Percentiles rank a stretch among this genome's conserved stretches.
Conservation (phyloP, 1,140 invertebrate species). For the Ceratosolen solmsi region DNA sequence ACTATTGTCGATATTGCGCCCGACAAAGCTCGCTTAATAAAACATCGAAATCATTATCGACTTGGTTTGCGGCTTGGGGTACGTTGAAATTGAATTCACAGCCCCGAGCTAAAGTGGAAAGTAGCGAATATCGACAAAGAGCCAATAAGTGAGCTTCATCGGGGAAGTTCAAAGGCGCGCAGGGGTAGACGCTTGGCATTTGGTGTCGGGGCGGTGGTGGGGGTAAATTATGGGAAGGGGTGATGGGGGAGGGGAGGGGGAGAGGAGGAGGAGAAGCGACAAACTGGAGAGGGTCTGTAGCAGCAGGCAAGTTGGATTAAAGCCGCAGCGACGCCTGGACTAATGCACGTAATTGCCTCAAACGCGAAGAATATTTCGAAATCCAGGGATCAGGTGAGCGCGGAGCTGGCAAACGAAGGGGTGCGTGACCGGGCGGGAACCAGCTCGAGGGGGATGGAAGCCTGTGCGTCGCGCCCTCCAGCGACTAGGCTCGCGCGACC, state of each 20-base stretch:
- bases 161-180: not conserved
- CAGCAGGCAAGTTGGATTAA: conserved; percentile 49
- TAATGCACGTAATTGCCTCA: conserved; percentile 65
- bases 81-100: too few species aligned
- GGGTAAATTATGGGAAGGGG: not conserved
- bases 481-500: conserved; percentile 52
- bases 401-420: conserved; percentile 48
- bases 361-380: conserved; percentile 68
- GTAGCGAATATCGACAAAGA: not conserved
- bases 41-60: too few species aligned
- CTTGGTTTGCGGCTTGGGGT: too few species aligned
- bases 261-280: not conserved
- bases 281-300: not conserved
- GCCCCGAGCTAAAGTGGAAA: not conserved
- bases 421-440: not conserved
- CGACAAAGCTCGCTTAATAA: too few species aligned
- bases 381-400: conserved; percentile 59
- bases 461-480: conserved; percentile 57
- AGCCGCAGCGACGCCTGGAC: conserved; percentile 51
- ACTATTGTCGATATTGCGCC: too few species aligned
- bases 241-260: too few species aligned
- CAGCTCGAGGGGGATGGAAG: conserved; percentile 51
- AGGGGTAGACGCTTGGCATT: too few species aligned
- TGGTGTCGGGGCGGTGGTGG: too few species aligned
- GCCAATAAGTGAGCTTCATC: not conserved